Evolutionary conservation across 2,888 invertebrate genomes (phyloP).

Genomic region (Balanococcus diminutus): DNA sequence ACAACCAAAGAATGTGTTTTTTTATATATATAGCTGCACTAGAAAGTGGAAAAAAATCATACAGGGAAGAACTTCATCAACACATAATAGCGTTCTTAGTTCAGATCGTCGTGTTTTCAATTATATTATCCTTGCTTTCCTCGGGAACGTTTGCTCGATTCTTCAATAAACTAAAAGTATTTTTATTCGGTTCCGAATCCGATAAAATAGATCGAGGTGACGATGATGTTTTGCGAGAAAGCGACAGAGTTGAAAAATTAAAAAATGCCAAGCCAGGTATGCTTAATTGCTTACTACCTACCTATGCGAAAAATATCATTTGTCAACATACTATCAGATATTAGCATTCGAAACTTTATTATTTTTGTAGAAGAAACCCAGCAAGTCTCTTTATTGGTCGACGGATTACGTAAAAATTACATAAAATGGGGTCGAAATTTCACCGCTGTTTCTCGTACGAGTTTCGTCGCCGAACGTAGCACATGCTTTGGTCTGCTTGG

Average conservation of each 20-base stretch:
- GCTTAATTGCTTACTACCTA: no score
- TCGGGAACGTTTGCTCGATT: background rate
- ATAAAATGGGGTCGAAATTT: constrained; percentile 57
- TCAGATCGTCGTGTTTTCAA: background rate
- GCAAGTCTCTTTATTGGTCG: background rate
- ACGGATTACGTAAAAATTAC: constrained; percentile 3
- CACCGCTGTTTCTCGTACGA: constrained; percentile 70
- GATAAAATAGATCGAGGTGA: background rate
- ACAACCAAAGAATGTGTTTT: no score
- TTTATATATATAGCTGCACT: no score
- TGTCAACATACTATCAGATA: no score
- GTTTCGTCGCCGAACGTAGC: constrained; percentile 69
- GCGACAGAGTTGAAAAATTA: background rate
- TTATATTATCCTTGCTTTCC: background rate
- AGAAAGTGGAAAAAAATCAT: no score
- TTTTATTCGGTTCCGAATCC: background rate
- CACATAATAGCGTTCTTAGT: background rate
- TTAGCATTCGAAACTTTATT: no score
- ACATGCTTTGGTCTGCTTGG: constrained; percentile 64
- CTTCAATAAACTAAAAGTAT: background rate
- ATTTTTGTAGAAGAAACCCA: background rate
- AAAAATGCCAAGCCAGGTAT: background rate
- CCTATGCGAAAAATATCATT: no score
- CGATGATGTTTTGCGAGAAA: background rate
- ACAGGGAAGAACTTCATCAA: background rate